These are phyloP conservation scores for Meloidogyne chitwoodi DNA, from an alignment of 1,140 invertebrate genomes.

Conservation along the genomic window DNA sequence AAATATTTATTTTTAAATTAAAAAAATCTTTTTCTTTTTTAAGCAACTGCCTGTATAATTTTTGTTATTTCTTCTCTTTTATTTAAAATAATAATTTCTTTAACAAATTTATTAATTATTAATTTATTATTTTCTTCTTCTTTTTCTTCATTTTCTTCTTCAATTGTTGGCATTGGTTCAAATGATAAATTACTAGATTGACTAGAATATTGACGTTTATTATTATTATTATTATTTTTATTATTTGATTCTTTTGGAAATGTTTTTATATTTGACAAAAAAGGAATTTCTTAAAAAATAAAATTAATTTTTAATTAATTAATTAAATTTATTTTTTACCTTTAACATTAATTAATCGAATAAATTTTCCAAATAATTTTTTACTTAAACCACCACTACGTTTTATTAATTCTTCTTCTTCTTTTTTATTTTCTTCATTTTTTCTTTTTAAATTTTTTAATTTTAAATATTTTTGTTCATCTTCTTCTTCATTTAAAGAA, in stretches of 20 bases:
- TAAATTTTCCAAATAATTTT: slow-evolving; percentile 10
- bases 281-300: slow-evolving; percentile 2
- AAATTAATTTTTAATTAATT: background rate
- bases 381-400: background rate
- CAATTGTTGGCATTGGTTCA: slow-evolving; percentile 20
- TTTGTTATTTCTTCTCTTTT: background rate
- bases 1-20: background rate
- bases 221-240: background rate
- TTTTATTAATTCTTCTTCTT: background rate
- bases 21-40: background rate
- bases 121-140: background rate
- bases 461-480: background rate
- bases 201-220: background rate
- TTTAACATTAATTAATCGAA: slow-evolving; percentile 1
- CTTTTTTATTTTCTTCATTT: background rate
- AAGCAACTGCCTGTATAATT: background rate
- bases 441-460: background rate
- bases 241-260: slow-evolving; percentile 6
- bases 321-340: background rate
- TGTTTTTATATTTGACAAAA: slow-evolving; percentile 1
- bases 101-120: background rate
- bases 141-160: slow-evolving; percentile 5
- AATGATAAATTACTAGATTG: background rate
- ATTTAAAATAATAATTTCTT: background rate
- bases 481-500: background rate